These are phyloP conservation scores for Catajapyx aquilonaris DNA, from an alignment of 1,140 invertebrate genomes.

Conservation along the genomic window DNA sequence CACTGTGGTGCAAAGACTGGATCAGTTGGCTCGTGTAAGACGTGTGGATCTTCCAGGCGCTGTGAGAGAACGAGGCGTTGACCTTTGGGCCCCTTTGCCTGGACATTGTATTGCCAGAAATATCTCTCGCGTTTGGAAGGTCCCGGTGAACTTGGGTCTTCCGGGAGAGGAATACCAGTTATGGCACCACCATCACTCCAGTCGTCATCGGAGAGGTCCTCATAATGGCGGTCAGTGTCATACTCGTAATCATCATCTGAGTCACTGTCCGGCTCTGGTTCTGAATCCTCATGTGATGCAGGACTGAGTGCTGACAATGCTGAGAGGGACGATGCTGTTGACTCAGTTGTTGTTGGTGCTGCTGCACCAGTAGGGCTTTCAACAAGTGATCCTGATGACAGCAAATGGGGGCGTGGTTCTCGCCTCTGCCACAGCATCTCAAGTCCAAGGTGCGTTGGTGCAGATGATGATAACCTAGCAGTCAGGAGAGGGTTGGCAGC, in stretches of 20 bases:
- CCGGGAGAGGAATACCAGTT: too few relatives aligned
- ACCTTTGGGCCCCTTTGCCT: slow-evolving; percentile 93
- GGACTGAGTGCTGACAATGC: slow-evolving; percentile 69
- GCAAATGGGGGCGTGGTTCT: slow-evolving; percentile 60
- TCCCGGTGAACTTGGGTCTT: slow-evolving; percentile 3
- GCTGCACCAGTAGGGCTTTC: too few relatives aligned
- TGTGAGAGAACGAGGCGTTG: slow-evolving; percentile 60
- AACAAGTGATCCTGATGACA: slow-evolving; percentile 68
- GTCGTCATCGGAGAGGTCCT: slow-evolving; percentile 60
- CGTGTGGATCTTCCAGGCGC: slow-evolving; percentile 77
- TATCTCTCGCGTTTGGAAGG: slow-evolving; percentile 53
- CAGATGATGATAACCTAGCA: slow-evolving; percentile 47
- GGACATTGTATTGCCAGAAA: slow-evolving; percentile 98
- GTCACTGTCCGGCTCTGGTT: too few relatives aligned
- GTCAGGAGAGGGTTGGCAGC: slow-evolving; percentile 21
- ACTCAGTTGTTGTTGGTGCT: too few relatives aligned
- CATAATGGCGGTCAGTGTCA: slow-evolving; percentile 68
- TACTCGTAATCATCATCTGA: slow-evolving; percentile 54
- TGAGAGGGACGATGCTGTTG: too few relatives aligned
- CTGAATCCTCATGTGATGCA: slow-evolving; percentile 52
- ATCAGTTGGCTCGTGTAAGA: slow-evolving; percentile 69
- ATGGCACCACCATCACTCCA: too few relatives aligned
- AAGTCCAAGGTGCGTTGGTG: slow-evolving; percentile 55
- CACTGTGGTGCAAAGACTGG: slow-evolving; percentile 81
- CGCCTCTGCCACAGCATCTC: slow-evolving; percentile 63